Conservation (phyloP, 1,140 invertebrate genomes). For the Drosophila bocqueti region DNA sequence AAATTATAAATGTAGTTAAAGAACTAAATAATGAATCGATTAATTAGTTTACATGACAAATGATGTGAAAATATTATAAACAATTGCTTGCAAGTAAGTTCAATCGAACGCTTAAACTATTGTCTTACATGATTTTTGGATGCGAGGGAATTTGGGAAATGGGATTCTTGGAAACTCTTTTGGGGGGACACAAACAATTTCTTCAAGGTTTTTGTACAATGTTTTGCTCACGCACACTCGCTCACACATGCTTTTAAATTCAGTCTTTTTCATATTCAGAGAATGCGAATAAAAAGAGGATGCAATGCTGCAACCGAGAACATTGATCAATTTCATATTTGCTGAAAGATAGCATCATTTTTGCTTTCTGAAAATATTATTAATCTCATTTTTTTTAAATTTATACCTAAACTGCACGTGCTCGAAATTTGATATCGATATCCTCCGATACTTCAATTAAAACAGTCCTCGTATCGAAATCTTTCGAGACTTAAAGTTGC, state of each 20-base stretch:
- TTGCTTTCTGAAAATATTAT: neutral
- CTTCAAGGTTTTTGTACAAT: constrained; percentile 34
- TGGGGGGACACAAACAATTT: neutral
- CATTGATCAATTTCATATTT: neutral
- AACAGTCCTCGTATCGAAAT: no score
- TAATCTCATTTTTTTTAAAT: neutral
- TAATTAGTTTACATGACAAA: constrained; percentile 51
- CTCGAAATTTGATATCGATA: neutral
- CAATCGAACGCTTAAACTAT: constrained; percentile 58
- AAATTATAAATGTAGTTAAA: constrained; percentile 81
- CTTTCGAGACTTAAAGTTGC: neutral
- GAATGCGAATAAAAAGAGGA: constrained; percentile 18
- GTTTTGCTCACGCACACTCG: constrained; percentile 30
- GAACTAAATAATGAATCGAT: constrained; percentile 47
- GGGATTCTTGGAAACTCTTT: constrained; percentile 9
- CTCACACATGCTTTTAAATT: constrained; percentile 49
- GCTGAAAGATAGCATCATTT: neutral
- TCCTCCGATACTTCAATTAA: neutral
- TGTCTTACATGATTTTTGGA: constrained; percentile 29
- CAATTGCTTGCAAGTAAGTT: constrained; percentile 61
- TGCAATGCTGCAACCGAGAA: constrained; percentile 35
- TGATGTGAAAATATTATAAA: constrained; percentile 43
- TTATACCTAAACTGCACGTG: neutral
- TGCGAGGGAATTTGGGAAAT: constrained; percentile 17
- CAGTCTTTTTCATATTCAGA: constrained; percentile 75